Evolutionary conservation across 2,113 vertebrate species (phyloP).

Genomic region (Eulemur macaco): DNA sequence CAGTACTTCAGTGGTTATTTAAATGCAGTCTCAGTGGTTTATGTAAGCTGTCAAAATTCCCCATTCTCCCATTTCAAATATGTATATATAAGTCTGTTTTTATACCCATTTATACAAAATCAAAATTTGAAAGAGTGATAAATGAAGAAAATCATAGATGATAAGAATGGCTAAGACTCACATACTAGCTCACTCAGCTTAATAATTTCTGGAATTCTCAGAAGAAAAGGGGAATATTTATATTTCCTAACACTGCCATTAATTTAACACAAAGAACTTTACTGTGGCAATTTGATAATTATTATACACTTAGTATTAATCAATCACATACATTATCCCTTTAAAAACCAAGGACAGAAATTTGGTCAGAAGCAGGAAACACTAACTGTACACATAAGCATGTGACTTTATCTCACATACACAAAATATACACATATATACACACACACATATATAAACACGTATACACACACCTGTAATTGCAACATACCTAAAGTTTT

Average conservation of each 20-base stretch:
- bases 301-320: neutral
- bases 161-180: neutral
- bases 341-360: neutral
- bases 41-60: neutral
- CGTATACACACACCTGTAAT: neutral
- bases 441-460: neutral
- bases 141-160: neutral
- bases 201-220: neutral
- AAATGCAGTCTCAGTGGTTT: conserved; percentile 15
- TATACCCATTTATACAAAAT: neutral
- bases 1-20: conserved; percentile 20
- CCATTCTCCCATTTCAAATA: neutral
- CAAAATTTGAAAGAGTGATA: conserved; percentile 32
- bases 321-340: neutral
- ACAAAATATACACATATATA: accelerated
- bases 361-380: neutral
- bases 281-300: neutral
- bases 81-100: neutral
- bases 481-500: neutral
- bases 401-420: neutral
- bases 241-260: neutral
- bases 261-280: neutral
- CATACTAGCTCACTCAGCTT: neutral
- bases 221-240: neutral
- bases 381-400: neutral